Evolutionary conservation across 1,140 invertebrate species (phyloP).

Genomic region (Dufourea novaeangliae): DNA sequence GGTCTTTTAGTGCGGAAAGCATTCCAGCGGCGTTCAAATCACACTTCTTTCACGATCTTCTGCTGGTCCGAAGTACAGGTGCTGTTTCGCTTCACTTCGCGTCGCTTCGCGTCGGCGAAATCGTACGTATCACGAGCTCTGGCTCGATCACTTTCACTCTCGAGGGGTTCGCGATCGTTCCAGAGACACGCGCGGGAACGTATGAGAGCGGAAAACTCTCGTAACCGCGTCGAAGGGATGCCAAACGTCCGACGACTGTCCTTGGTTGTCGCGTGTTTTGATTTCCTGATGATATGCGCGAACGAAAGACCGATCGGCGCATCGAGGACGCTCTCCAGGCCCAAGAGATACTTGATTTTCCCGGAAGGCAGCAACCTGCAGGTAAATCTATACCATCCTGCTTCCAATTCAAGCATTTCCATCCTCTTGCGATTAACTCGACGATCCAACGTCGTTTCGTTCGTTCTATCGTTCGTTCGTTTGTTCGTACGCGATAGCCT

Average conservation of each 20-base stretch:
- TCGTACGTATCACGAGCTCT: neutral
- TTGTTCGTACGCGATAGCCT: too few species aligned
- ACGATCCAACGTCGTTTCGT: neutral
- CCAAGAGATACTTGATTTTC: slow-evolving; percentile 78
- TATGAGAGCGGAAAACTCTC: neutral
- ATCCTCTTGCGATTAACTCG: neutral
- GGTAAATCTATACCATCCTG: slow-evolving; percentile 58
- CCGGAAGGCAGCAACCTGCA: slow-evolving; percentile 78
- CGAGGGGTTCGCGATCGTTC: neutral
- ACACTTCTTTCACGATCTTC: neutral
- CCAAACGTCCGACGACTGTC: slow-evolving; percentile 23
- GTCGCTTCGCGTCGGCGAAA: neutral
- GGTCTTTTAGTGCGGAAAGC: neutral
- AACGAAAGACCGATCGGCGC: slow-evolving; percentile 13
- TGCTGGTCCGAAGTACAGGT: neutral
- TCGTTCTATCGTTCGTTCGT: neutral
- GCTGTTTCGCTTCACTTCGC: too few species aligned
- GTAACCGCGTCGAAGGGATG: slow-evolving; percentile 28
- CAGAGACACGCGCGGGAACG: neutral
- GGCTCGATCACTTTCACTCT: neutral
- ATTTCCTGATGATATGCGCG: slow-evolving; percentile 34
- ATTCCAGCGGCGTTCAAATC: slow-evolving; percentile 24
- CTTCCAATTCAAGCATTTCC: neutral
- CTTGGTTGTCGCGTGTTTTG: slow-evolving; percentile 38
- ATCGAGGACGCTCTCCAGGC: slow-evolving; percentile 69